Base-by-base conservation (phyloP, 2,113 vertebrate species). In the Catharus bicknelli region DNA sequence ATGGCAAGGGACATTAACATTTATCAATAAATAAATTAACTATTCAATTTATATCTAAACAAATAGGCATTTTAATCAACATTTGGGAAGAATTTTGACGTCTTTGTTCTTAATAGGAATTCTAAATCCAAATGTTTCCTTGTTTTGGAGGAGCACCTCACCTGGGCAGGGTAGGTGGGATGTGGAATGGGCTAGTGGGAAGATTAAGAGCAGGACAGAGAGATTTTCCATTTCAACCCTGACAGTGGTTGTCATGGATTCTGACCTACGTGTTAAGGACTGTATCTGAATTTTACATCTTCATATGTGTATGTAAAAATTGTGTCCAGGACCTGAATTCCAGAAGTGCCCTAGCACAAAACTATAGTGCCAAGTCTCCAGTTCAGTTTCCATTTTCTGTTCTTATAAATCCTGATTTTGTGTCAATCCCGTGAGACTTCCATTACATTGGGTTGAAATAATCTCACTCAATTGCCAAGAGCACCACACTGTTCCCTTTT, bases 131-230 rank as follows among this genome's bases (percentile, higher is more conserved):
- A 83, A 54, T 51, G 22, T 58, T 86, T 13, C 27, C 29, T 10
- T 5, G 42, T 47, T n/a, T 11, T 57, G 20, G 9, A 82, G 22
- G n/a, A 66, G 4, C 7, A 38, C 13, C 12, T 89, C 30, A 47
- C 9, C 3, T 1, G 8, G 22, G 16, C 3, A 34, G 14, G 7
- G 2, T 2, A 4, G 0, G 1, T 36, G 7, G 26, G 29, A 8
- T 32, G 8, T 42, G 16, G 5, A 63, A 77, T 32, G 18, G 25
- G 4, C 4, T 57, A 18, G 3, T 8, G 12, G 3, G 16, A 72
- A 51, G 26, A 64, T 13, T 8, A 63, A 22, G 13, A 78, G 7
- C 2, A 79, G 10, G 11, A 69, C 25, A 81, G 30, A 86, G 68
- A 58, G 6, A 22, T 77, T 88, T 81, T 6, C 7, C 34, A 13